These are phyloP conservation scores for Chaetoderma sp. DNA, from an alignment of 2,888 invertebrate genomes.

Conservation along the genomic window DNA sequence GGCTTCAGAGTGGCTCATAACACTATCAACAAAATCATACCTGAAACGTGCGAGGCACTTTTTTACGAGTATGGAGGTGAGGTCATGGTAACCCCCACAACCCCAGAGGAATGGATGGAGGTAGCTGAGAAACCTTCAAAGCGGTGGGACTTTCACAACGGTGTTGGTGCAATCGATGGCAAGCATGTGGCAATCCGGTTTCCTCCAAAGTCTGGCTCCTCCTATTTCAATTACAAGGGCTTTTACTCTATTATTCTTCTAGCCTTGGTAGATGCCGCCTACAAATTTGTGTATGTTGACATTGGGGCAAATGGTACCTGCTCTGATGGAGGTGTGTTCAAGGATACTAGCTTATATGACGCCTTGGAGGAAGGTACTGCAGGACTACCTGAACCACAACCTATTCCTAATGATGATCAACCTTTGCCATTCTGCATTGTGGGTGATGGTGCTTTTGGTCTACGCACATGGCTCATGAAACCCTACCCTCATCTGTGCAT, in stretches of 20 bases:
- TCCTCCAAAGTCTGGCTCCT: background rate
- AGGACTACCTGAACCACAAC: slow-evolving; percentile 6
- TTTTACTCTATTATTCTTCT: slow-evolving; percentile 8
- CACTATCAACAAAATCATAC: slow-evolving; percentile 14
- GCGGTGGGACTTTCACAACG: slow-evolving; percentile 8
- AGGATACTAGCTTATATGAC: background rate
- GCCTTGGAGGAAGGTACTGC: background rate
- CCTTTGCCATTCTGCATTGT: slow-evolving; percentile 5
- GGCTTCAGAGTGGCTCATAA: slow-evolving; percentile 25
- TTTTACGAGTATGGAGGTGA: slow-evolving; percentile 8
- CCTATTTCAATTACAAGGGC: slow-evolving; percentile 13
- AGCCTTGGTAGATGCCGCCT: slow-evolving; percentile 2
- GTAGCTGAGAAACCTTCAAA: background rate
- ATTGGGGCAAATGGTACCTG: background rate
- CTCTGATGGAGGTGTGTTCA: slow-evolving; percentile 5
- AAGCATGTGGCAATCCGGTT: slow-evolving; percentile 8
- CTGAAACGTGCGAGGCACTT: slow-evolving; percentile 21
- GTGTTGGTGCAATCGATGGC: slow-evolving; percentile 12
- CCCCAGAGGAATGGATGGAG: slow-evolving; percentile 13
- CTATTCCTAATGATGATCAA: slow-evolving; percentile 15
- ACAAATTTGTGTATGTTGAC: slow-evolving; percentile 6
- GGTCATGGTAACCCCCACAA: slow-evolving; percentile 3
- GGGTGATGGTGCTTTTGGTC: slow-evolving; percentile 15
- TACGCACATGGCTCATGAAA: slow-evolving; percentile 23
- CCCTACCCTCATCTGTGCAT: slow-evolving; percentile 2